Conservation (phyloP, 2,797 vertebrate species). For the Synaphobranchus kaupii region DNA sequence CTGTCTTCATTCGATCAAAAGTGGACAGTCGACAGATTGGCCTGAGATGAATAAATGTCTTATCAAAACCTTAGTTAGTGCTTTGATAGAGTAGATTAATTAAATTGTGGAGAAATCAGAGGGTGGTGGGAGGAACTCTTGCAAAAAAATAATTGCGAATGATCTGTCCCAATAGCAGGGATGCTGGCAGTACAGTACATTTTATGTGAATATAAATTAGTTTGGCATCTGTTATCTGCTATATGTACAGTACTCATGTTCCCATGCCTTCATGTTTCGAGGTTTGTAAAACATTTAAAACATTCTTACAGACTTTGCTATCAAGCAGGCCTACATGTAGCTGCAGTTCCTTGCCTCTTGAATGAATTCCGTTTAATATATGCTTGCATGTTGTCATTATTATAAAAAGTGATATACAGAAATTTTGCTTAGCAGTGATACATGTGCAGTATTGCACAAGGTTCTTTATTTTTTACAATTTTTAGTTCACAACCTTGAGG, state of each 20-base stretch:
- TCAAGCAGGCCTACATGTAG: not conserved
- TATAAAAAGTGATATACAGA: not conserved
- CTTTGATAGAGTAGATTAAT: not conserved
- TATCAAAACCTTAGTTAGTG: not conserved
- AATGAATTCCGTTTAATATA: not conserved
- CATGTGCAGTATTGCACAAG: not conserved
- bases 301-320: not conserved
- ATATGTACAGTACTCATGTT: not conserved
- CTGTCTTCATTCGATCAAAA: not conserved
- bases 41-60: not conserved
- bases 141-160: not conserved
- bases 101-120: not conserved
- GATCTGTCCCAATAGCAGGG: not conserved
- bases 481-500: not conserved
- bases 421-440: not conserved
- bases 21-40: not conserved
- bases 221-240: not conserved
- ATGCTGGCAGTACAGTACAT: not conserved
- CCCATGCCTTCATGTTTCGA: not conserved
- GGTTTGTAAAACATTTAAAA: not conserved
- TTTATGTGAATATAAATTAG: not conserved
- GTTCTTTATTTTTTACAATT: not conserved
- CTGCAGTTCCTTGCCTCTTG: not conserved
- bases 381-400: not conserved
- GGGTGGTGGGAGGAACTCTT: not conserved